Evolutionary conservation across 2,888 invertebrate species (phyloP), one percentile per base, ranked within the genome.

Genomic region (Rhodophaea formosa): DNA sequence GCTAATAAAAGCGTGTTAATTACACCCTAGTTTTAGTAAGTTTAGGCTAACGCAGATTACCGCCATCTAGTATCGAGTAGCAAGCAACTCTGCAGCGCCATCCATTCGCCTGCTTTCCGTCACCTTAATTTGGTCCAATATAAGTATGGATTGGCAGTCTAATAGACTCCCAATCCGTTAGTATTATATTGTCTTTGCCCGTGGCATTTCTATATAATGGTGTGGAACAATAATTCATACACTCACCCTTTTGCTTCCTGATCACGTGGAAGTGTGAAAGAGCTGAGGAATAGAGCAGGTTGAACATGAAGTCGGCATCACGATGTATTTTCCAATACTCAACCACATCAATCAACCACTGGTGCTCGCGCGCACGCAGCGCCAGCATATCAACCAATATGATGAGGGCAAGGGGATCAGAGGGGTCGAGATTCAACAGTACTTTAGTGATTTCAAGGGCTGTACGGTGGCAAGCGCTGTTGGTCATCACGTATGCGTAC

Each of bases 391-490:
- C 98, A 1, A 98, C 92, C 64, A 95, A 88, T 49, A 97, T 91
- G 55, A 96, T 87, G 0, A 95, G 90, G 0, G 94, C 96, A 53
- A 97, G 70, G 0, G 97, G 97, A 78, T 97, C 97, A 0, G 93
- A 92, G 0, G 96, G 95, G 77, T 96, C 96, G 57, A 97, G 77
- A 5, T 94, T 94, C 35, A 97, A 82, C 1, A 98, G 84, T 32
- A 97, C 80, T 83, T 98, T 98, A 72, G 95, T 95, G 64, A 97
- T 92, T 80, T 98, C 97, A 49, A 98, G 80, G 0, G 97, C 96
- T 0, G 97, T 97, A 61, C 97, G 92, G 72, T 96, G 95, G 76
- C 96, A 97, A 0, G 97, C 96, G 66, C 95, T 92, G 64, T 95
- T 95, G 0, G 95, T 95, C 10, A 97, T 92, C 69, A 95, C 93